These are phyloP conservation scores for Listronotus oregonensis DNA, from an alignment of 1,140 invertebrate species.

Conservation along the genomic window DNA sequence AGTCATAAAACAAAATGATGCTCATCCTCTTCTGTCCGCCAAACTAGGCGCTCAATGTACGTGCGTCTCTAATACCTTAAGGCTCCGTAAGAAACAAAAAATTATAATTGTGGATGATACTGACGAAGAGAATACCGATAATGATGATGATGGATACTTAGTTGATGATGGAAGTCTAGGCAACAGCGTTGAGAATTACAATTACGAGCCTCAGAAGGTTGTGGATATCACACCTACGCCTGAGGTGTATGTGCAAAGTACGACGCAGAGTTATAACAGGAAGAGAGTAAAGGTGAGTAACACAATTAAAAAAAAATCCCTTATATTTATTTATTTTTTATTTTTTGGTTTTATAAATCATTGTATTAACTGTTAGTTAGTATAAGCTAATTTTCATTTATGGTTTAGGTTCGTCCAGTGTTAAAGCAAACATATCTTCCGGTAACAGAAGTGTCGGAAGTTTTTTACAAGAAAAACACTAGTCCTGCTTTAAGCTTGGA, in stretches of 20 bases:
- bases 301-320: no score
- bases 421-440: neutral
- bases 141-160: slow-evolving; percentile 47
- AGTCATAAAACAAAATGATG: slow-evolving; percentile 51
- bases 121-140: slow-evolving; percentile 42
- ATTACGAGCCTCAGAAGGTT: slow-evolving; percentile 41
- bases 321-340: no score
- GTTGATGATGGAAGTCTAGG: slow-evolving; percentile 50
- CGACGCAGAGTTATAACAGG: slow-evolving; percentile 11
- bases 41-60: slow-evolving; percentile 76
- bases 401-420: slow-evolving; percentile 10
- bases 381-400: neutral
- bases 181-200: slow-evolving; percentile 29
- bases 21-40: slow-evolving; percentile 65
- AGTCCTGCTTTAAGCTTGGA: slow-evolving; percentile 17
- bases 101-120: slow-evolving; percentile 43
- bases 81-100: slow-evolving; percentile 56
- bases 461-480: slow-evolving; percentile 16
- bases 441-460: slow-evolving; percentile 16
- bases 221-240: slow-evolving; percentile 40
- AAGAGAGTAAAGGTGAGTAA: slow-evolving; percentile 22
- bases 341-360: no score
- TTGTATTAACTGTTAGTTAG: no score
- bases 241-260: slow-evolving; percentile 35
- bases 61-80: slow-evolving; percentile 68